A percentile compares a stretch with the other conserved stretches of the same genome.
phyloP scores from a whole-genome alignment of 2,888 invertebrate species.

The Leucophora obtusa region DNA sequence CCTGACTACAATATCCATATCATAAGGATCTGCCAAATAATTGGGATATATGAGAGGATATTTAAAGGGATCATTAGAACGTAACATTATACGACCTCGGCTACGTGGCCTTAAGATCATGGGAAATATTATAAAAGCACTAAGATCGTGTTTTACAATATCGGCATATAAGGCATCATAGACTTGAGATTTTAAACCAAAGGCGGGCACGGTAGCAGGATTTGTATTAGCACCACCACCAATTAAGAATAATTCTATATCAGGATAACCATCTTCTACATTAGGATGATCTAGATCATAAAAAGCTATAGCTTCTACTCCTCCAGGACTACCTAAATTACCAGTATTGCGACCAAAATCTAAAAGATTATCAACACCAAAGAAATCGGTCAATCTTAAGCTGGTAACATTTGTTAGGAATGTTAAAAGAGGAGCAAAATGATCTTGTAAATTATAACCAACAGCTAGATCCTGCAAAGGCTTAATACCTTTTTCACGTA shows the following conservation, averaged over 20 bases:
- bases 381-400: conserved; percentile 66
- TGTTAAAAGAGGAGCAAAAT: conserved; percentile 83
- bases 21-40: conserved; percentile 83
- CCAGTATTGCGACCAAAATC: conserved; percentile 36
- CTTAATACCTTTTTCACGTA: conserved; percentile 80
- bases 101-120: conserved; percentile 84
- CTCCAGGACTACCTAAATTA: conserved; percentile 78
- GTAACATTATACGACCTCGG: conserved; percentile 83
- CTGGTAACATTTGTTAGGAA: conserved; percentile 80
- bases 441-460: conserved; percentile 83
- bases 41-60: conserved; percentile 85
- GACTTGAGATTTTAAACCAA: conserved; percentile 78
- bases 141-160: conserved; percentile 67
- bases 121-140: conserved; percentile 81
- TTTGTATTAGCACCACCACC: conserved; percentile 79
- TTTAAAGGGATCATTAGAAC: conserved; percentile 82
- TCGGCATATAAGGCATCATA: conserved; percentile 78
- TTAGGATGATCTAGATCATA: conserved; percentile 81
- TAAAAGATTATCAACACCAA: conserved; percentile 52
- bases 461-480: conserved; percentile 82
- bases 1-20: conserved; percentile 82
- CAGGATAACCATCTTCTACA: conserved; percentile 80
- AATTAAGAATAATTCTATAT: conserved; percentile 84
- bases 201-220: conserved; percentile 71
- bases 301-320: conserved; percentile 82